Evolutionary conservation across 2,888 invertebrate species (phyloP).

Genomic region (Trachelus troglodyta): DNA sequence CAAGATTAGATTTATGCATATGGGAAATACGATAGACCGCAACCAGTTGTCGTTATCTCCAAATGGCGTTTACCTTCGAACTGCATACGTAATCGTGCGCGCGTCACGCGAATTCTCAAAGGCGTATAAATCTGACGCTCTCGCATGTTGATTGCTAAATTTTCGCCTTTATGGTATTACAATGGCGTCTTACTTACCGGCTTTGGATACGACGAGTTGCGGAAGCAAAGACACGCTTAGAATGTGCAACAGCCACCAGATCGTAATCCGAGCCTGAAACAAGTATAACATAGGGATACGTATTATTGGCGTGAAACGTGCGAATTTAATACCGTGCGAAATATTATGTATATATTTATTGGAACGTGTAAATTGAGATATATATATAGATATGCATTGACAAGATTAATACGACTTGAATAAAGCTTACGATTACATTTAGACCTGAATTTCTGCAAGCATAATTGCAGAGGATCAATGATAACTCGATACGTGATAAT

Average conservation of each 20-base stretch:
- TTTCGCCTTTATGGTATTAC: constrained; percentile 22
- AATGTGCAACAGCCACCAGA: constrained; percentile 47
- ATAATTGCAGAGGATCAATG: too few relatives aligned
- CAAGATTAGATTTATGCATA: constrained; percentile 36
- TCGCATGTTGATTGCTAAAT: constrained; percentile 15
- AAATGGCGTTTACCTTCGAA: background rate
- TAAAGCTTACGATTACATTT: too few relatives aligned
- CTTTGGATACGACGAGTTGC: constrained; percentile 49
- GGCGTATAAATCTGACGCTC: constrained; percentile 23
- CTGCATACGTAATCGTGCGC: background rate
- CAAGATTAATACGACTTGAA: too few relatives aligned
- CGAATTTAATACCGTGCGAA: background rate
- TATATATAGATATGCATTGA: too few relatives aligned
- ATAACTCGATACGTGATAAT: too few relatives aligned
- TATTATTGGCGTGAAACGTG: background rate
- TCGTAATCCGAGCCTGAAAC: constrained; percentile 49
- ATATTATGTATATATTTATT: too few relatives aligned
- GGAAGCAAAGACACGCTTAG: constrained; percentile 49
- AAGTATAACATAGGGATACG: constrained; percentile 23
- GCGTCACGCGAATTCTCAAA: background rate
- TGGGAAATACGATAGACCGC: constrained; percentile 20
- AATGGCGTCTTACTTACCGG: constrained; percentile 47
- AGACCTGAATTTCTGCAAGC: too few relatives aligned
- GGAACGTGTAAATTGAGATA: too few relatives aligned
- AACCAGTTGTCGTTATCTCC: background rate